phyloP scores from a whole-genome alignment of 2,113 vertebrate genomes.

The Anguilla japonica region DNA sequence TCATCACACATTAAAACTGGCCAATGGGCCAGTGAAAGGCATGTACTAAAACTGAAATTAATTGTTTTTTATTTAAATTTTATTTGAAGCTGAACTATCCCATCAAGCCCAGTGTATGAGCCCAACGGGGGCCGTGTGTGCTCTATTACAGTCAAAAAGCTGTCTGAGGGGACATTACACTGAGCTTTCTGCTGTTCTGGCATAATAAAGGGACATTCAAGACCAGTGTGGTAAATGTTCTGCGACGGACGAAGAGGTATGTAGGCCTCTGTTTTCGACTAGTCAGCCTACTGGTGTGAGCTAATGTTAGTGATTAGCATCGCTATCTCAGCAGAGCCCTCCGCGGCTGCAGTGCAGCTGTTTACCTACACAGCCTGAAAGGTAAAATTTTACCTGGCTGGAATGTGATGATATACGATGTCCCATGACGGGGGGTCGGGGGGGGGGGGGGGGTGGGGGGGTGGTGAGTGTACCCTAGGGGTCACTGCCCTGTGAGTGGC shows the following conservation, averaged over 20 bases:
- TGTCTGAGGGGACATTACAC: no score
- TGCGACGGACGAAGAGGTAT: neutral
- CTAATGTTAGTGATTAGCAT: neutral
- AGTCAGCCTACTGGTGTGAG: neutral
- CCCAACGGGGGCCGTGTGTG: no score
- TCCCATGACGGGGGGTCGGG: slow-evolving; percentile 43
- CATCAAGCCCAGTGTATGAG: no score
- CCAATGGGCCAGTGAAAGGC: no score
- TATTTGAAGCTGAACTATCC: no score
- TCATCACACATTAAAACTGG: no score
- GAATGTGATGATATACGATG: slow-evolving; percentile 53
- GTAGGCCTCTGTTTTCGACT: neutral
- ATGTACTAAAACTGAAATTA: no score
- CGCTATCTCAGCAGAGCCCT: neutral
- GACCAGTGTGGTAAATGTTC: neutral
- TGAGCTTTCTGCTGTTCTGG: no score
- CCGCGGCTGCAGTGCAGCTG: neutral
- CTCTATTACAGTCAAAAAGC: no score
- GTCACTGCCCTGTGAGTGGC: neutral
- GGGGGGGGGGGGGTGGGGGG: no score
- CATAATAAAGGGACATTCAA: neutral
- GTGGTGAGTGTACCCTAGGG: neutral
- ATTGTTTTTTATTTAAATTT: no score
- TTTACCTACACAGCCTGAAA: slow-evolving; percentile 30
- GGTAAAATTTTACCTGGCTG: slow-evolving; percentile 45